Base-by-base conservation (phyloP, 2,888 invertebrate genomes). In the Brenthis hecate region DNA sequence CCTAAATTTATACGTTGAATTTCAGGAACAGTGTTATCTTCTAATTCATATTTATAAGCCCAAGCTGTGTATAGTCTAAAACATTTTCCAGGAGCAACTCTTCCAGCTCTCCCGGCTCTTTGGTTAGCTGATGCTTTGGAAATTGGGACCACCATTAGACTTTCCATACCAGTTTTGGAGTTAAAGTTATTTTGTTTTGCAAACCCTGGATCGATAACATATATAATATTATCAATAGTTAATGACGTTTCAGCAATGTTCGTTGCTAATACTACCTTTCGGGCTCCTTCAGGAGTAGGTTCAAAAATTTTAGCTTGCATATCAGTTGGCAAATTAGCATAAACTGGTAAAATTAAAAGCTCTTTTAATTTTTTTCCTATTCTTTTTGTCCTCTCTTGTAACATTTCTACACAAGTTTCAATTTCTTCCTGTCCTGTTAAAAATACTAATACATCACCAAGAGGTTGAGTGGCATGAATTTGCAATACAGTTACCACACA, bases 281-380 rank as follows among this genome's bases (percentile, higher is more conserved):
- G 94, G 0, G 99, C 98, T 72, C 98, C 97, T 11, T 97, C 97
- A 54, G 99, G 99, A 0, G 99, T 99, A 0, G 98, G 99, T 79
- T 98, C 98, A 89, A 99, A 99, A 79, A 99, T 99, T 89, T 99
- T 99, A 3, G 98, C 97, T 89, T 99, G 99, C 97, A 99, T 97
- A 79, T 99, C 99, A 79, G 98, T 98, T 0, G 99, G 99, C 58
- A 99, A 93, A 91, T 99, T 99, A 2, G 99, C 98, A 91, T 99
- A 99, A 28, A 99, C 98, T 0, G 99, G 99, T 64, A 99, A 92
- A 76, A 99, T 96, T 13, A 99, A 85, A 6, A 99, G 92, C 88
- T 99, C 99, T 75, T 95, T 96, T 61, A 99, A 95, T 92, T 98
- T 98, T 3, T 97, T 97, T 0, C 99, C 99, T 66, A 99, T 93